Base-by-base conservation (phyloP, 2,888 invertebrate species). In the Cephus pulcher region DNA sequence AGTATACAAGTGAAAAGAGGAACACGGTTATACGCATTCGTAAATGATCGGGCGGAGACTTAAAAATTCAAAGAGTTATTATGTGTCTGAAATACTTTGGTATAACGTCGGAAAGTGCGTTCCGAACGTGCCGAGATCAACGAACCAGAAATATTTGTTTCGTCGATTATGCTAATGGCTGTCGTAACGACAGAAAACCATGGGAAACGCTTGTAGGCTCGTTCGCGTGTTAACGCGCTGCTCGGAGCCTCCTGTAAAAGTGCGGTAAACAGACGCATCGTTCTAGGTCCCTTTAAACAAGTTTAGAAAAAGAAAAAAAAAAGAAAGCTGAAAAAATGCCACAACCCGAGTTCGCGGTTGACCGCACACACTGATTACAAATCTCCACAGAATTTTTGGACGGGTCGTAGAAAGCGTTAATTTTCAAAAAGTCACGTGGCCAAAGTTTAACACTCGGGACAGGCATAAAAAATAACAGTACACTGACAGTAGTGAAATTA, bases 1-100 rank as follows among this genome's bases (percentile, higher is more conserved):
- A 90, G 77, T 40, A 77, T 32, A 56, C 56, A 74, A 71, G 23
- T 15, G 15, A 71, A 71, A 23, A 71, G 74, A 30, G 12, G 15
- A 11, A 69, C 34, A 71, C 40, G 32, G 34, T 73, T 56, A 68
- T n/a, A 32, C 3, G 71, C n/a, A 34, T 15, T 34, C 23, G 15
- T 3, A 75, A 68, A 33, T 32, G 15, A 12, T 23, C 34, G 11
- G 4, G 15, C 23, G 23, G 69, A 11, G 30, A 34, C 40, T 78
- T 6, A 82, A 80, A 77, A 56, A 69, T n/a, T 34, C 76, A 81
- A 81, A 76, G 56, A 9, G 6, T 23, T 15, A 56, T 56, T 9
- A 9, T 56, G 23, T 23, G 9, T 23, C 56, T 9, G 23, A 23
- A 56, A 56, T 56, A 9, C 56, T 23, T 56, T 23, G 2, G 56